A percentile compares a stretch with the other conserved stretches of the same genome.
phyloP scores from a whole-genome alignment of 2,113 vertebrate genomes.

The Sialia sialis region DNA sequence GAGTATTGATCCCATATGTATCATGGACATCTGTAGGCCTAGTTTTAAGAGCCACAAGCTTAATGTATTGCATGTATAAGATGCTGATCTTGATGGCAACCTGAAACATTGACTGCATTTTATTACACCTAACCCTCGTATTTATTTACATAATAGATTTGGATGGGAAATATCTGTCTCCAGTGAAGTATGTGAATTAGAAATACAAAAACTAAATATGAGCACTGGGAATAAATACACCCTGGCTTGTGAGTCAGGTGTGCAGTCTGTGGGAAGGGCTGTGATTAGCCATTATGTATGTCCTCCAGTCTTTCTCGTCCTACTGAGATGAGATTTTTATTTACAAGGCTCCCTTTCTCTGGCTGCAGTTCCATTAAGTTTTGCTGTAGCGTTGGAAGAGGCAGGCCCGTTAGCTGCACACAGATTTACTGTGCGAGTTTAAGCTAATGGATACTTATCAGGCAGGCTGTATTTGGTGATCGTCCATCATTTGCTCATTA shows the following conservation, averaged over 20 bases:
- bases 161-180: slow-evolving; percentile 29
- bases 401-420: not conserved
- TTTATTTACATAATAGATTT: slow-evolving; percentile 62
- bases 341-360: not conserved
- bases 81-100: not conserved
- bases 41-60: not conserved
- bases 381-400: not conserved
- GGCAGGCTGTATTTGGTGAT: slow-evolving; percentile 62
- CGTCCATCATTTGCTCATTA: slow-evolving; percentile 70
- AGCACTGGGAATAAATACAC: slow-evolving; percentile 30
- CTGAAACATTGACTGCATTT: not conserved
- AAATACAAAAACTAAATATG: slow-evolving; percentile 40
- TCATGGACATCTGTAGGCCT: not conserved
- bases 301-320: not conserved
- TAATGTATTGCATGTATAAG: not conserved
- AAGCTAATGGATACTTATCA: slow-evolving; percentile 67
- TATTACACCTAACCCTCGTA: not conserved
- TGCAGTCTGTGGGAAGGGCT: not conserved
- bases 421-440: slow-evolving; percentile 53
- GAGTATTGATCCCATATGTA: not conserved
- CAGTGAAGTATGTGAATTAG: slow-evolving; percentile 28
- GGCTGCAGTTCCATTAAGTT: slow-evolving; percentile 12
- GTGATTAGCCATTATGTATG: slow-evolving; percentile 16
- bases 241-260: slow-evolving; percentile 6
- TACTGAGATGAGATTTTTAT: not conserved